Evolutionary conservation across 1,140 invertebrate species (phyloP).

Genomic region (Ooceraea biroi): DNA sequence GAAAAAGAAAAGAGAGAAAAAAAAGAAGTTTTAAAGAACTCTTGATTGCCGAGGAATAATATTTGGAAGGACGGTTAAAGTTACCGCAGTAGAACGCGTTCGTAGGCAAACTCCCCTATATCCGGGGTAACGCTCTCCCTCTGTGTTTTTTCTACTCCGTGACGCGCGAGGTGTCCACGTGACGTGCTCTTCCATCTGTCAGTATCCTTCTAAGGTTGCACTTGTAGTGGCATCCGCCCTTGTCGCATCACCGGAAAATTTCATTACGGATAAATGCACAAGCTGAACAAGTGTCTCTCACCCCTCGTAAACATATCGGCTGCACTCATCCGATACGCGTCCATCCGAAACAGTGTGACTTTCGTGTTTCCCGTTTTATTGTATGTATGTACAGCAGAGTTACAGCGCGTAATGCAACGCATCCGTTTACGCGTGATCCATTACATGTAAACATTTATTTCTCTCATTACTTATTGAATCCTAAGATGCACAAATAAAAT

Average conservation of each 20-base stretch:
- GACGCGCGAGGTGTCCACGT: constrained; percentile 45
- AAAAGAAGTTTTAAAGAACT: constrained; percentile 63
- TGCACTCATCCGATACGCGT: constrained; percentile 24
- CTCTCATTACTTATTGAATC: too few relatives aligned
- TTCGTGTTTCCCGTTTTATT: constrained; percentile 33
- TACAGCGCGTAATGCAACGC: constrained; percentile 42
- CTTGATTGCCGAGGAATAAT: constrained; percentile 69
- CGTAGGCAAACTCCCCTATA: not conserved
- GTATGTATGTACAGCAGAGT: constrained; percentile 39
- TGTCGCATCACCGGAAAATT: constrained; percentile 48
- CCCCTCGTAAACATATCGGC: constrained; percentile 6
- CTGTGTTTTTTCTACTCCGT: constrained; percentile 60
- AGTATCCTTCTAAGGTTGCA: constrained; percentile 23
- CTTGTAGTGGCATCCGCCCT: constrained; percentile 24
- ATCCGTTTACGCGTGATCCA: constrained; percentile 36
- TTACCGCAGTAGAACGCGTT: constrained; percentile 37
- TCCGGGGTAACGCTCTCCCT: constrained; percentile 8
- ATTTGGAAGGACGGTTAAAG: constrained; percentile 69
- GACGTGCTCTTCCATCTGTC: constrained; percentile 49
- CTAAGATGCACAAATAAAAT: too few relatives aligned
- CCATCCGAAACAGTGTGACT: constrained; percentile 29
- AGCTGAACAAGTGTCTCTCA: constrained; percentile 61
- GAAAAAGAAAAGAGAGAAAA: not conserved
- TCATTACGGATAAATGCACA: constrained; percentile 60
- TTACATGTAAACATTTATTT: too few relatives aligned